Percentiles rank a stretch among this genome's conserved stretches.
phyloP scores from a whole-genome alignment of 2,113 vertebrate genomes.

The Oryzias curvinotus region DNA sequence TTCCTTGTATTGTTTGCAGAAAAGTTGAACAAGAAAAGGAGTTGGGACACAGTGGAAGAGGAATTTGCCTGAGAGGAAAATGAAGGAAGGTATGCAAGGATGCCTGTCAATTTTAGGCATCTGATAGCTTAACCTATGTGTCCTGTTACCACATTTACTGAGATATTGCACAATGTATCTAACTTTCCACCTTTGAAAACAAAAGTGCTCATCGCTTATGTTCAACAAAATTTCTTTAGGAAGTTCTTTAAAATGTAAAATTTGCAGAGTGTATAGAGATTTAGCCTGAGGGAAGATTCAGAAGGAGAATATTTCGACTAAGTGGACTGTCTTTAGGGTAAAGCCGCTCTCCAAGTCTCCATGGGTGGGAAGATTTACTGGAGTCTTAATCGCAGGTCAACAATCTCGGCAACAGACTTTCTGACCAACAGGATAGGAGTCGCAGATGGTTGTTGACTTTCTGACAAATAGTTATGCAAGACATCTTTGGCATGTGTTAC shows the following conservation, averaged over 20 bases:
- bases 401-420: constrained; percentile 39
- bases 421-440: constrained; percentile 52
- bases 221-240: background rate
- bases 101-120: constrained; percentile 68
- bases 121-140: constrained; percentile 50
- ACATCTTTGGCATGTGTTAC: constrained; percentile 64
- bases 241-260: background rate
- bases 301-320: constrained; percentile 30
- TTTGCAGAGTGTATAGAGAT: constrained; percentile 15
- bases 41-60: constrained; percentile 54
- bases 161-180: constrained; percentile 41
- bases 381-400: constrained; percentile 64
- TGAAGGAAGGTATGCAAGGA: constrained; percentile 63
- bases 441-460: constrained; percentile 46
- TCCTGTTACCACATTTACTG: constrained; percentile 46
- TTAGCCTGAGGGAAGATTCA: constrained; percentile 8
- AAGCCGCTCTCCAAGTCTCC: constrained; percentile 27
- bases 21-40: constrained; percentile 6
- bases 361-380: constrained; percentile 72
- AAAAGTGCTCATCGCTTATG: background rate
- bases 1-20: constrained; percentile 10
- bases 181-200: background rate
- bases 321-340: constrained; percentile 28
- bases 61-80: constrained; percentile 87
- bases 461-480: constrained; percentile 59